Percentiles rank a stretch among this genome's conserved stretches.
Conservation (phyloP, 2,113 vertebrate species). For the Psammodynastes pulverulentus region DNA sequence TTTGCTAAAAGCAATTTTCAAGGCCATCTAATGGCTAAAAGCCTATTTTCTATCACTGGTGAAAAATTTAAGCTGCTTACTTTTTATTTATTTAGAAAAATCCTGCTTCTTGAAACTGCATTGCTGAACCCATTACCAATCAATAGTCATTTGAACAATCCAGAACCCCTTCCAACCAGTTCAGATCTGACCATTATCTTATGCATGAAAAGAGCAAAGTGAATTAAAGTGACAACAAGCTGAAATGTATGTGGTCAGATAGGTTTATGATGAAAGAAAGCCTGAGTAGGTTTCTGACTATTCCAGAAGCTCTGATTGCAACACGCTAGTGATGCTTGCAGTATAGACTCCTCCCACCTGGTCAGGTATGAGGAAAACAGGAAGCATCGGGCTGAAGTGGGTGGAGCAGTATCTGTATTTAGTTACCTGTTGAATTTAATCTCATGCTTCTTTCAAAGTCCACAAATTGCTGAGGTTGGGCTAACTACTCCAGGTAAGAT, state of each 20-base stretch:
- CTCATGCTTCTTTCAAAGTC: accelerated
- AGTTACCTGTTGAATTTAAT: not conserved
- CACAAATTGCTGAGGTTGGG: not conserved
- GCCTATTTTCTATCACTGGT: not conserved
- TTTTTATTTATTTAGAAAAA: not conserved
- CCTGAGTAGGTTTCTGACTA: not conserved
- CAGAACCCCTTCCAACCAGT: not conserved
- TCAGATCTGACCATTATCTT: not conserved
- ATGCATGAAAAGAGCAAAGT: not conserved
- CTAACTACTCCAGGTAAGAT: not conserved
- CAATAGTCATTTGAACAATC: not conserved
- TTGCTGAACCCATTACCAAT: accelerated
- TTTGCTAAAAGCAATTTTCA: not conserved
- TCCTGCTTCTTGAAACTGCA: not conserved
- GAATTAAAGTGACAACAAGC: not conserved
- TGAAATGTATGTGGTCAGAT: not conserved
- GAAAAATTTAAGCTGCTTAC: not conserved
- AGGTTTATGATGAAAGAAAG: not conserved
- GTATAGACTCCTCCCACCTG: not conserved
- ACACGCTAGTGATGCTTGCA: accelerated
- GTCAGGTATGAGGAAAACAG: conserved; percentile 47
- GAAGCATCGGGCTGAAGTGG: conserved; percentile 29
- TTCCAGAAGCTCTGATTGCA: accelerated
- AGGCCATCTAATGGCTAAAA: not conserved
- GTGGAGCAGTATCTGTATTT: not conserved